Base-by-base conservation (phyloP, 2,888 invertebrate species). In the Mactromeris polynyma region DNA sequence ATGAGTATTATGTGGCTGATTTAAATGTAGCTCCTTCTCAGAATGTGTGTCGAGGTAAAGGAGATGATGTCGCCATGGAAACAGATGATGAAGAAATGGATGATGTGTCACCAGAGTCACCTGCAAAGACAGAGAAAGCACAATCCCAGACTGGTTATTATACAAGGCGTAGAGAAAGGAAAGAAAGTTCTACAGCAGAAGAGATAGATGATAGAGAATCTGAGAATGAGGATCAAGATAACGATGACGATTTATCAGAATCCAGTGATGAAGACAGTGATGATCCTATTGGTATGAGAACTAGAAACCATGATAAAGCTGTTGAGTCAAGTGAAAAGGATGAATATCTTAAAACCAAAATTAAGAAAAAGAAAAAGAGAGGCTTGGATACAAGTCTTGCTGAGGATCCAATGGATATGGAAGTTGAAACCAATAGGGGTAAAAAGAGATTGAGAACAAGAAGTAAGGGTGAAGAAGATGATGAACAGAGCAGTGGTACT, bases 1-100 rank as follows among this genome's bases (percentile, higher is more conserved):
- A 95, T 89, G 96, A 96, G 90, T 96, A 95, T 85, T 94, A 94
- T 88, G 88, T 91, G n/a, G 90, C 93, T n/a, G 96, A 96, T 86
- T 58, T 94, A 26, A 92, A 90, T 46, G 87, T 91, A 73, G 94
- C 95, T 19, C 94, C 94, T 0, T 93, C 94, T n/a, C 96, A 96
- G 90, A 95, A 96, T 89, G 89, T 96, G 21, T 87, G 93, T 85
- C 85, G 86, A 69, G 21, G 81, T n/a, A 42, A 42, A 11, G 19
- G 17, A n/a, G 78, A 85, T 11, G 64, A 58, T 0, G 73, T 73
- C 73, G 73, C 69, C 33, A 83, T 83, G 83, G 83, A 83, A 31
- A 83, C 83, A 73, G 83, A 83, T n/a, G 82, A 82, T 14, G 42
- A 31, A 11, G 54, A 36, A 36, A 58, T 81, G 33, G 17, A 54